Conservation (phyloP, 1,140 invertebrate species). For the Matsumurasca onukii region DNA sequence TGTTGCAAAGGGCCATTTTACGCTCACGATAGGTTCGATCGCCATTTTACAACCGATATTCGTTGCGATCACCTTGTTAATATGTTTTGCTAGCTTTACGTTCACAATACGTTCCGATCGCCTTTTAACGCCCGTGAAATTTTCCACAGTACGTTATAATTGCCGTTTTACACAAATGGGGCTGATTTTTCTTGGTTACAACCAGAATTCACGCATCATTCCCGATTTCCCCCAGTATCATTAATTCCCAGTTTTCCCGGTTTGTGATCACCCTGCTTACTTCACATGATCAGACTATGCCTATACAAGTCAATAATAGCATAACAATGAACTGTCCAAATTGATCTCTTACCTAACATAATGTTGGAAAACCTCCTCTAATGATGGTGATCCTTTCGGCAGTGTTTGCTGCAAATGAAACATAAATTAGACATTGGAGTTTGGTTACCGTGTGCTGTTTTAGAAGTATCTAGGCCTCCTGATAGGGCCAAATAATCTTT, state of each 20-base stretch:
- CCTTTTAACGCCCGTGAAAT: too few relatives aligned
- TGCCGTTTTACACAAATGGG: too few relatives aligned
- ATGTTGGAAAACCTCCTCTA: constrained; percentile 1
- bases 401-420: background rate
- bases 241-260: background rate
- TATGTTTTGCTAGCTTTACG: too few relatives aligned
- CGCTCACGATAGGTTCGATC: too few relatives aligned
- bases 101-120: too few relatives aligned
- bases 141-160: too few relatives aligned
- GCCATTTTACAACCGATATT: too few relatives aligned
- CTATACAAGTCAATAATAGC: background rate
- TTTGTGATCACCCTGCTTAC: background rate
- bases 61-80: too few relatives aligned
- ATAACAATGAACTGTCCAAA: background rate
- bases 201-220: background rate
- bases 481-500: background rate
- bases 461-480: too few relatives aligned
- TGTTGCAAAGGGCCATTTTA: too few relatives aligned
- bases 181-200: background rate
- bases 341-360: background rate
- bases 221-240: background rate
- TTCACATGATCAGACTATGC: background rate
- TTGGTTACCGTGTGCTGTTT: too few relatives aligned
- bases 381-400: constrained; percentile 4
- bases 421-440: background rate